A percentile compares a stretch with the other conserved stretches of the same genome.
Conservation (phyloP, 92 coral and sea anemone genomes). For the Porites divaricata region DNA sequence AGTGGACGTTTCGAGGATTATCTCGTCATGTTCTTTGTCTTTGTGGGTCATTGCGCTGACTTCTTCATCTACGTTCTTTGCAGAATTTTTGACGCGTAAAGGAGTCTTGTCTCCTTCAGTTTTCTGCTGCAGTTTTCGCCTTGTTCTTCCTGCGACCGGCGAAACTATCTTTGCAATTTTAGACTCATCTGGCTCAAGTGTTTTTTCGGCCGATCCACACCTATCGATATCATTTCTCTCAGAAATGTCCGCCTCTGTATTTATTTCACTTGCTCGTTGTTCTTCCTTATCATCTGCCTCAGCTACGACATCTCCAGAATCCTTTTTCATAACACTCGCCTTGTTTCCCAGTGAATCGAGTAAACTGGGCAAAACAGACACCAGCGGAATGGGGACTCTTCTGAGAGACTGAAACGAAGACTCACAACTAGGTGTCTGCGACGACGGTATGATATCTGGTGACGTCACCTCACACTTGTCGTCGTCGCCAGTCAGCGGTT, state of each 20-base stretch:
- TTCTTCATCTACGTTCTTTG: conserved; percentile 4
- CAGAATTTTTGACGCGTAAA: conserved; percentile 18
- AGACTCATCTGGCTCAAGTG: neutral
- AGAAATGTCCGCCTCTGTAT: neutral
- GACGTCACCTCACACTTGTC: conserved; percentile 57
- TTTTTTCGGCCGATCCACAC: neutral
- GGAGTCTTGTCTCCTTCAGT: conserved; percentile 15
- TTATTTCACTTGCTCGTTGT: neutral
- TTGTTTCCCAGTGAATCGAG: neutral
- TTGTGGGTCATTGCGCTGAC: conserved; percentile 1
- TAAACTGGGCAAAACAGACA: conserved; percentile 6
- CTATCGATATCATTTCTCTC: neutral
- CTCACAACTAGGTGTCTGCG: conserved; percentile 73
- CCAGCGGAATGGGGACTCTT: conserved; percentile 56
- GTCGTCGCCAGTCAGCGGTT: neutral
- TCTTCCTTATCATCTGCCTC: neutral
- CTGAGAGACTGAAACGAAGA: conserved; percentile 76
- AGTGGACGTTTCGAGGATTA: neutral
- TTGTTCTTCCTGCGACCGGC: conserved; percentile 88
- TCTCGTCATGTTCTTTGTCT: conserved; percentile 4
- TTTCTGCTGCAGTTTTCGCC: conserved; percentile 58
- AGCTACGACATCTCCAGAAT: neutral
- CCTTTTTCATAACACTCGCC: neutral
- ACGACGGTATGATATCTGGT: conserved; percentile 94
- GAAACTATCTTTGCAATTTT: conserved; percentile 31